Base-by-base conservation (phyloP, 2,113 vertebrate genomes). In the Thunnus thynnus region DNA sequence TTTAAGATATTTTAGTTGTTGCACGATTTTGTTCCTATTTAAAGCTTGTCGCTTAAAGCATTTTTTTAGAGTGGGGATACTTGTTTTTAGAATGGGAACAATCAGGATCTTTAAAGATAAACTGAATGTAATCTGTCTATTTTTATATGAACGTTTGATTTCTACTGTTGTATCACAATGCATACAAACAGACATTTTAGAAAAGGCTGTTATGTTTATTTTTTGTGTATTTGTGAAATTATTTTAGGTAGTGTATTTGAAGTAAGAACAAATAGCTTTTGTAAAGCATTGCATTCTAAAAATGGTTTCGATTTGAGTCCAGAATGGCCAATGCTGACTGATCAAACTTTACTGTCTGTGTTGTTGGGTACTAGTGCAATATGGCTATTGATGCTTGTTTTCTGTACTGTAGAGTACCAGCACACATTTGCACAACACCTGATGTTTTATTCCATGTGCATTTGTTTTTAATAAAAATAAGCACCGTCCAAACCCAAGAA, bases 131-230 rank as follows among this genome's bases (percentile, higher is more conserved):
- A 72, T 64, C 27, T 88, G 56, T 76, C 55, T 87, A 68, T 81
- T 88, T 92, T 84, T 86, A 55, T 86, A 83, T 74, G 12, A 67
- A 77, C 7, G 69, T 86, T 55, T 88, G 27, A 76, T 76, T 82
- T 85, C 14, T 77, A 10, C 61, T 66, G 46, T 47, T 82, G 13
- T 48, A 61, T 61, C 32, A 51, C 41, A 72, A 22, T 63, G 22
- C 46, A 51, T 61, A 72, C 5, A 58, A 44, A 30, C 25, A 4
- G 52, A 54, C 51, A 55, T 57, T 57, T 72, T 68, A 55, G 58
- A 48, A 57, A 63, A 36, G 8, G 12, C 36, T 79, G 7, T 46
- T 10, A 2, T 61, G 7, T 78, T 74, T 86, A 6, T 50, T 56
- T 63, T 83, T 71, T 69, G 66, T 83, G 50, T 61, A 54, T 5